These are phyloP conservation scores for Ganaspis sp. DNA, from an alignment of 1,140 invertebrate genomes.

Conservation along the genomic window DNA sequence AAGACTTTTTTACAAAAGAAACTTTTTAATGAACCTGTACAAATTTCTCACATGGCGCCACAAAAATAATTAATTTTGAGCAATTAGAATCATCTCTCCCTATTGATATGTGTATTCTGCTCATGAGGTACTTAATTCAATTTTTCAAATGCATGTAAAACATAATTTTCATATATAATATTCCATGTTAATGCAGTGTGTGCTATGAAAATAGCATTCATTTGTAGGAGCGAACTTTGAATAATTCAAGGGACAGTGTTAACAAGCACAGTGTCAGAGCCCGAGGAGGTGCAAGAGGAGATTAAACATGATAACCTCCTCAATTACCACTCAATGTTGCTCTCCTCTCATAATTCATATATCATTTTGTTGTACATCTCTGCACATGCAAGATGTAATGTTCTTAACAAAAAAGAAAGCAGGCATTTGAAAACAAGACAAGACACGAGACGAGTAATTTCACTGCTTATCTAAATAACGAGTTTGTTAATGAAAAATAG, in stretches of 20 bases:
- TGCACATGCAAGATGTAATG: neutral
- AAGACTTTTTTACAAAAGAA: no score
- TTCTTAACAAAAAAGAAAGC: neutral
- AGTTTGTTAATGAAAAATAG: neutral
- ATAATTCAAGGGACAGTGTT: constrained; percentile 57
- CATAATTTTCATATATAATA: neutral
- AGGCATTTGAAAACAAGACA: neutral
- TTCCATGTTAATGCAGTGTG: constrained; percentile 28
- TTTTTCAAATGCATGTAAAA: neutral
- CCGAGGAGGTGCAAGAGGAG: constrained; percentile 58
- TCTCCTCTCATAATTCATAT: constrained; percentile 60
- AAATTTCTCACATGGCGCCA: no score
- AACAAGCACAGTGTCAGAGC: constrained; percentile 46
- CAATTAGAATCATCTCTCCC: no score
- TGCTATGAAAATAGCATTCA: constrained; percentile 47
- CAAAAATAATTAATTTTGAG: no score
- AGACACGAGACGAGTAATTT: neutral
- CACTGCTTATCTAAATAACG: neutral
- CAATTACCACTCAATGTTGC: constrained; percentile 68
- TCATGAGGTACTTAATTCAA: no score
- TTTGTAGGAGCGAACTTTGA: constrained; percentile 61
- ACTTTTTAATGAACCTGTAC: no score
- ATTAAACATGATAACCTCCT: constrained; percentile 70
- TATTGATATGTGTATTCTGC: no score
- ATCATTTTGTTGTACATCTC: constrained; percentile 46